Conservation (phyloP, 2,113 vertebrate genomes). For the Mastomys coucha region DNA sequence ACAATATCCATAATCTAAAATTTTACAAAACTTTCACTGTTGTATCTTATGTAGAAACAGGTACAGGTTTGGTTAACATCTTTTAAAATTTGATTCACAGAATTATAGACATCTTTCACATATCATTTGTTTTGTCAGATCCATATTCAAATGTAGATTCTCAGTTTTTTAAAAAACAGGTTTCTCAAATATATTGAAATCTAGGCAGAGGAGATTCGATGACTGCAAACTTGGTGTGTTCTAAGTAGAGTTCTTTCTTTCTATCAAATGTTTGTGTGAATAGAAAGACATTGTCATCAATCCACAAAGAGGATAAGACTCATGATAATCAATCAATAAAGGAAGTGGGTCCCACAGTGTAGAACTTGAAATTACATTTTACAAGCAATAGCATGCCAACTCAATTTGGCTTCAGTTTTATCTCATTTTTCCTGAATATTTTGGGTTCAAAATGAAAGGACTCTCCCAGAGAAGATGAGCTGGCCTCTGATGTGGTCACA, state of each 20-base stretch:
- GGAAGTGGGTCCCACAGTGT: background rate
- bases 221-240: background rate
- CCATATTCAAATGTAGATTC: background rate
- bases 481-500: background rate
- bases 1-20: constrained; percentile 6
- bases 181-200: background rate
- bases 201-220: background rate
- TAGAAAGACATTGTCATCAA: background rate
- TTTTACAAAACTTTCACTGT: background rate
- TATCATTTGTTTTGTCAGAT: background rate
- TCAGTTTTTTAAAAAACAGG: background rate
- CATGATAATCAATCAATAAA: background rate
- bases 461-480: background rate
- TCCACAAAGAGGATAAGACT: background rate
- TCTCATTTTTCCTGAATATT: background rate
- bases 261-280: background rate
- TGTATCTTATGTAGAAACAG: background rate
- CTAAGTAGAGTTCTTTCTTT: background rate
- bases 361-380: background rate
- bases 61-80: background rate
- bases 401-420: background rate
- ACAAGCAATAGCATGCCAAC: background rate
- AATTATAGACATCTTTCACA: background rate
- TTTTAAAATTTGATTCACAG: background rate
- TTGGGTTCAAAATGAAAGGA: background rate